Base-by-base conservation (phyloP, 2,113 vertebrate species). In the Trogon melanurus region DNA sequence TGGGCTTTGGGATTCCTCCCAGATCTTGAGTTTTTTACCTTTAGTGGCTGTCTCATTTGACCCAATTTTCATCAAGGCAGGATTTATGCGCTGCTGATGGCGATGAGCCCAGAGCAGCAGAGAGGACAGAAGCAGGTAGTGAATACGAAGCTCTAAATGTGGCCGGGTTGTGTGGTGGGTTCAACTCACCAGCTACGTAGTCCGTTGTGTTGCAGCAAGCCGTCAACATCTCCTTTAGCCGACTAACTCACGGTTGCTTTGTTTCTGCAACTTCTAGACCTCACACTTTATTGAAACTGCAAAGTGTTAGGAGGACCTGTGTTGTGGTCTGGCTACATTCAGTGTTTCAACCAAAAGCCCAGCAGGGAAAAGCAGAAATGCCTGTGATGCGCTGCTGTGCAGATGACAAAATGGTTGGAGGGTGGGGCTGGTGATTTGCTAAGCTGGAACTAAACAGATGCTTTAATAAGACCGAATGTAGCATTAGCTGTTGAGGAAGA, bases 1-100 rank as follows among this genome's bases (percentile, higher is more conserved):
- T 4, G 1, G 18, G 67, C 62, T n/a, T 1, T 85, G 81, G 60
- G 38, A 70, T 82, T 67, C 62, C 76, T 58, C 65, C 64, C 14
- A 1, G 53, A 30, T 30, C 48, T 2, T 9, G 53, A 32, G 5
- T 30, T 48, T 56, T 1, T 0, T 50, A 20, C 19, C 3, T 16
- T 67, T 27, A 1, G 36, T 50, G 26, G 17, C 29, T 48, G 1
- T 44, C 50, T 51, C 29, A 6, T 34, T 60, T 2, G 65, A 36
- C 21, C 4, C 9, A 3, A 2, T 60, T 64, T 26, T 61, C 54
- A 32, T 3, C 16, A 9, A 29, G 7, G 16, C 34, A 47, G 51
- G 56, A 2, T 50, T 78, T 44, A 0, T 20, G n/a, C 11, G 6
- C 21, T 78, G 56, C 47, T 41, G 72, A 20, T 58, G 50, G 27